A percentile compares a stretch with the other conserved stretches of the same genome.
Conservation (phyloP, 2,113 vertebrate species). For the Podarcis raffonei region DNA sequence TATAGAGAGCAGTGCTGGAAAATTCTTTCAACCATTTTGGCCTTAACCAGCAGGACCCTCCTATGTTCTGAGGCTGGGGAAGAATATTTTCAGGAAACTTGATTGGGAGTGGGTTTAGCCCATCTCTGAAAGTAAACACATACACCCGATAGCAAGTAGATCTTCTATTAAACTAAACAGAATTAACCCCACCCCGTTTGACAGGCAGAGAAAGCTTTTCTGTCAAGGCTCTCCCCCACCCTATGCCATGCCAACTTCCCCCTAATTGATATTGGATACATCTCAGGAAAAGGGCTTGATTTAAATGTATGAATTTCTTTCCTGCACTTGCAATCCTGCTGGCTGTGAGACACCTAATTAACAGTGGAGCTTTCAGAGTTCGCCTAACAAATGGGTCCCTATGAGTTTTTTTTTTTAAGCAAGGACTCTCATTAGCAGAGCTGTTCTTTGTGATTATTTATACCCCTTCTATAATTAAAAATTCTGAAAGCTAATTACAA, state of each 20-base stretch:
- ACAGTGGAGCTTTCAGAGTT: constrained; percentile 67
- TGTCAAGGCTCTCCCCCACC: constrained; percentile 12
- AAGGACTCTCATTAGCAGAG: constrained; percentile 74
- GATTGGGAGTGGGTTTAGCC: no score
- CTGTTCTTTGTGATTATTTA: constrained; percentile 77
- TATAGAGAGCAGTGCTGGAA: no score
- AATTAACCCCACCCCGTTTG: constrained; percentile 3
- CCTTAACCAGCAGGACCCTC: no score
- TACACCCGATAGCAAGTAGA: neutral
- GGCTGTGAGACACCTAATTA: constrained; percentile 73
- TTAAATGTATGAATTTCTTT: constrained; percentile 59
- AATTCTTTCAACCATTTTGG: no score
- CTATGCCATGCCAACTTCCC: neutral
- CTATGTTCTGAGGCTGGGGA: no score
- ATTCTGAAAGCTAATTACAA: constrained; percentile 78
- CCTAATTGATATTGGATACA: constrained; percentile 45
- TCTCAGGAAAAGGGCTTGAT: constrained; percentile 57
- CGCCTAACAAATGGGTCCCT: constrained; percentile 66
- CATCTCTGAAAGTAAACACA: no score
- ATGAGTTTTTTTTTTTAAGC: constrained; percentile 41
- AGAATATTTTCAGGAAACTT: no score
- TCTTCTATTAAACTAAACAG: constrained; percentile 2
- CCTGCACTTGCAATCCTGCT: constrained; percentile 56
- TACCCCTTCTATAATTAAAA: constrained; percentile 79
- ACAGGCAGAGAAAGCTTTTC: constrained; percentile 54